Base-by-base conservation (phyloP, 2,888 invertebrate genomes). In the Diarsia rubi region DNA sequence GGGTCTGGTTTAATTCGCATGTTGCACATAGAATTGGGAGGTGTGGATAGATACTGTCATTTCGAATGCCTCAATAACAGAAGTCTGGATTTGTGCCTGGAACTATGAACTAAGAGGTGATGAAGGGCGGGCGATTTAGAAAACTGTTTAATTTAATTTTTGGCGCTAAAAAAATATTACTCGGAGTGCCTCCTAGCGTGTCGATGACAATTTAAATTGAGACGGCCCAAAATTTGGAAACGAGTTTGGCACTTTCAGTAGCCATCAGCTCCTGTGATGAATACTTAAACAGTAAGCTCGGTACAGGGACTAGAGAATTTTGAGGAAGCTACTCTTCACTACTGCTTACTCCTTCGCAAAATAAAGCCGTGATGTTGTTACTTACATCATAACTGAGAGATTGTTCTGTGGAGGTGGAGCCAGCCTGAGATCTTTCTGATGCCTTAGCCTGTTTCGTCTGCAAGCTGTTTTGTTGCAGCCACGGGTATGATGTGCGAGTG, bases 321-420 rank as follows among this genome's bases (percentile, higher is more conserved):
- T 62, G n/a, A 62, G 21, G 42, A n/a, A 21, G 37, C 37, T 47
- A 37, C 24, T 1, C 24, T 14, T 9, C 8, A 60, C 21, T 9
- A 47, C 24, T 24, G 24, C 37, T 2, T 24, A 19, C 5, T 6
- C 19, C n/a, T 16, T 42, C 27, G 11, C 2, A 16, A 16, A 16
- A 67, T 19, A 27, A 2, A 27, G 16, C 14, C 42, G 49, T 16
- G 8, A 12, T 42, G 12, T 27, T 16, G 21, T 19, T 8, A 69
- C 71, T 69, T n/a, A 71, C 71, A 54, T 71, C 69, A 42, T 44
- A 54, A 0, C 9, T 14, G 8, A 3, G 8, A 37, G 37, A 37
- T 42, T 14, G 14, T 3, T 24, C 44, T 24, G n/a, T 59, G 11
- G 27, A 0, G 27, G 14, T 16, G 54, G 27, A 3, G 31, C 0